Evolutionary conservation across 2,797 vertebrate species (phyloP).

Genomic region (Labroides dimidiatus): DNA sequence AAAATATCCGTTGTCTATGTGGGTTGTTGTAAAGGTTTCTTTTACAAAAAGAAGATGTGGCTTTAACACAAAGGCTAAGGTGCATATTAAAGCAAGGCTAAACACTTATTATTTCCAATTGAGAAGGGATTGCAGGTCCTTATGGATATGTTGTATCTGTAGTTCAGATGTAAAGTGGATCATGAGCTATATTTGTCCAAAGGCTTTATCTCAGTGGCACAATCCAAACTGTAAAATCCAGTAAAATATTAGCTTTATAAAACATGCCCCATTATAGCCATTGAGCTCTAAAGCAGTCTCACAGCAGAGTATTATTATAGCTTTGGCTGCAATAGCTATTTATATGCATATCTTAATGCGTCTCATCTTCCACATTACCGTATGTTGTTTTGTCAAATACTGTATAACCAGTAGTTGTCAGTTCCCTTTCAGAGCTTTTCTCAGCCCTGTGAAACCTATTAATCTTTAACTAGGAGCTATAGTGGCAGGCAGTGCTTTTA

Average conservation of each 20-base stretch:
- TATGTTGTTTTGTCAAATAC: conserved; percentile 41
- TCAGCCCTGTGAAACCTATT: conserved; percentile 71
- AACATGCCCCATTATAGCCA: conserved; percentile 19
- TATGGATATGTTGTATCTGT: conserved; percentile 31
- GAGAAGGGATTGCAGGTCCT: conserved; percentile 36
- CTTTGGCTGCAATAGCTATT: conserved; percentile 13
- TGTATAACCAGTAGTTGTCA: conserved; percentile 42
- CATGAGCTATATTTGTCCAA: conserved; percentile 48
- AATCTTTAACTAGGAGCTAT: conserved; percentile 82
- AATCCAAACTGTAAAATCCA: conserved; percentile 36
- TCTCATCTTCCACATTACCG: conserved; percentile 16
- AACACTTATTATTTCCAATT: conserved; percentile 48
- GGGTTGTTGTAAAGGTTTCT: conserved; percentile 28
- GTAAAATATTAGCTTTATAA: conserved; percentile 47
- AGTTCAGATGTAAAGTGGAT: conserved; percentile 47
- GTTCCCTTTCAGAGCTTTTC: conserved; percentile 40
- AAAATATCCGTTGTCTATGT: conserved; percentile 37
- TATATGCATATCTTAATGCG: conserved; percentile 17
- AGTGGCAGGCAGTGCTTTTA: conserved; percentile 75
- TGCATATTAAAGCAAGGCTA: conserved; percentile 27
- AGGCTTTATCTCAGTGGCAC: conserved; percentile 39
- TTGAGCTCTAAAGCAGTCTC: conserved; percentile 21
- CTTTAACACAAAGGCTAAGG: conserved; percentile 31
- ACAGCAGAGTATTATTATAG: conserved; percentile 16
- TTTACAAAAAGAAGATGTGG: conserved; percentile 6